Conservation (phyloP, 2,113 vertebrate species). For the Morone saxatilis region DNA sequence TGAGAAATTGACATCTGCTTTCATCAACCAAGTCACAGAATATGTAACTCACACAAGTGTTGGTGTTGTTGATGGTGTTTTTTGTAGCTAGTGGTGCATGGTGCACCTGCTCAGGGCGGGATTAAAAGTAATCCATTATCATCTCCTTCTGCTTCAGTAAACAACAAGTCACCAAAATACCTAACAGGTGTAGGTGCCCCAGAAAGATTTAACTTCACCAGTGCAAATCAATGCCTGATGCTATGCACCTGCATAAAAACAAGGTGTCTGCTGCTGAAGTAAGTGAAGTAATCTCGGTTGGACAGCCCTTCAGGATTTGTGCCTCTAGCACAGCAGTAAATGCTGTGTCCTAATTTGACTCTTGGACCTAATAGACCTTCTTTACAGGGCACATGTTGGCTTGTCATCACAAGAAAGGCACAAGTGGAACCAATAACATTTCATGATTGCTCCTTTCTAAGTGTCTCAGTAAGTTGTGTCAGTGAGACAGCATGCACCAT, state of each 20-base stretch:
- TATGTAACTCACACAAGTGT: background rate
- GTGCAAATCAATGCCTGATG: constrained; percentile 3
- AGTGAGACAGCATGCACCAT: constrained; percentile 8
- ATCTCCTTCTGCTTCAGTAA: constrained; percentile 30
- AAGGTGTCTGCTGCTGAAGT: constrained; percentile 6
- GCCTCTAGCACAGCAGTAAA: constrained; percentile 6
- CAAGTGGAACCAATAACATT: constrained; percentile 34
- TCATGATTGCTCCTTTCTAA: constrained; percentile 26
- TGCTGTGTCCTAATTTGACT: constrained; percentile 32
- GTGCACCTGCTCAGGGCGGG: constrained; percentile 30
- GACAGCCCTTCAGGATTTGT: constrained; percentile 5
- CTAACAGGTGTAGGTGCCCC: constrained; percentile 42
- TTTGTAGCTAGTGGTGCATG: constrained; percentile 6
- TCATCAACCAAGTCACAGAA: background rate
- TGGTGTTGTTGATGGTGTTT: constrained; percentile 7
- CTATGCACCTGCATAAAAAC: constrained; percentile 41
- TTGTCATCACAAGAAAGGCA: constrained; percentile 41
- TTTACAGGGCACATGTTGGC: constrained; percentile 16
- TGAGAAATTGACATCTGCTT: background rate
- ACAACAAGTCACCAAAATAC: constrained; percentile 52
- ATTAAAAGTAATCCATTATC: constrained; percentile 60
- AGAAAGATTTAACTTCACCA: constrained; percentile 35
- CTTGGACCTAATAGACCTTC: background rate
- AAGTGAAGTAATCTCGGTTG: constrained; percentile 5
- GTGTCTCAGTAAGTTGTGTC: background rate